These are phyloP conservation scores for Zele albiditarsus DNA, from an alignment of 2,888 invertebrate genomes.

Conservation along the genomic window DNA sequence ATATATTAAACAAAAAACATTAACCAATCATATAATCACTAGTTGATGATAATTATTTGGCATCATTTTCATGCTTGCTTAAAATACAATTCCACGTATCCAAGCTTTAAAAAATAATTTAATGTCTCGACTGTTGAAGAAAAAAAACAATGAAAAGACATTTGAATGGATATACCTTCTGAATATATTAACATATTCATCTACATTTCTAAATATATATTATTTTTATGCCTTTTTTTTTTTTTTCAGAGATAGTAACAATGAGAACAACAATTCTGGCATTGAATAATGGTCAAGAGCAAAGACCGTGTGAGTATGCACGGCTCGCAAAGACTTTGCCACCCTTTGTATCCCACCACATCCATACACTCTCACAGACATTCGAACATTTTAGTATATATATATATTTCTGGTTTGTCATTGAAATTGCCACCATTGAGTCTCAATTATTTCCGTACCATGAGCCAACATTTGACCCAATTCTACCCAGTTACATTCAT, in stretches of 20 bases:
- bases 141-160: too few species aligned
- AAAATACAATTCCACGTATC: too few species aligned
- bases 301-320: slow-evolving; percentile 65
- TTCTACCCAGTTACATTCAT: slow-evolving; percentile 26
- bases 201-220: neutral
- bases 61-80: too few species aligned
- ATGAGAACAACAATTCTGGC: slow-evolving; percentile 54
- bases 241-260: neutral
- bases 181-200: neutral
- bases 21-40: too few species aligned
- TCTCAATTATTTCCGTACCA: slow-evolving; percentile 46
- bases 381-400: neutral
- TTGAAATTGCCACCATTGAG: slow-evolving; percentile 34
- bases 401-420: slow-evolving; percentile 1
- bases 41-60: too few species aligned
- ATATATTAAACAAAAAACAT: too few species aligned
- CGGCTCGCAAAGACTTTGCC: slow-evolving; percentile 53
- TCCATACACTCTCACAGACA: too few species aligned
- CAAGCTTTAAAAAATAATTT: too few species aligned
- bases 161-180: too few species aligned
- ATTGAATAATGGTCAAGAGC: slow-evolving; percentile 66
- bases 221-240: neutral
- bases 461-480: slow-evolving; percentile 47
- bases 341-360: slow-evolving; percentile 49
- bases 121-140: too few species aligned